Evolutionary conservation across 2,888 invertebrate species (phyloP).

Genomic region (Nomada hirtipes): DNA sequence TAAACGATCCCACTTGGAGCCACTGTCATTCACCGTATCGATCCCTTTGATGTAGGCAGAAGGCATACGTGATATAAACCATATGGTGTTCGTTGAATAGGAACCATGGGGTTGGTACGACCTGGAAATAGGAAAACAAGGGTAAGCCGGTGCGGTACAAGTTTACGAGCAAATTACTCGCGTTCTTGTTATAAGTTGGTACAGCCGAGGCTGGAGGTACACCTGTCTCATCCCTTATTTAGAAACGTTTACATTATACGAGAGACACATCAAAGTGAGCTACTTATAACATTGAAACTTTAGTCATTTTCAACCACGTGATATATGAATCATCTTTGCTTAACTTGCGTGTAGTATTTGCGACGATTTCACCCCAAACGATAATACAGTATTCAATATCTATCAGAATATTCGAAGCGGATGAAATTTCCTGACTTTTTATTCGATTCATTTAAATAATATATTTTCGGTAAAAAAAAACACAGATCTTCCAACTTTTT

Average conservation of each 20-base stretch:
- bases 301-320: no score
- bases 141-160: constrained; percentile 12
- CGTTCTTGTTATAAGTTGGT: constrained; percentile 30
- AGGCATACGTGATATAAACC: constrained; percentile 27
- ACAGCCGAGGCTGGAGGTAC: constrained; percentile 34
- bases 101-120: constrained; percentile 12
- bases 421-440: no score
- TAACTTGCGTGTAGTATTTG: no score
- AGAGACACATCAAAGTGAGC: not conserved
- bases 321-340: not conserved
- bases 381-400: no score
- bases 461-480: no score
- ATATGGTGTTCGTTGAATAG: constrained; percentile 36
- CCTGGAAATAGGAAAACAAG: constrained; percentile 45
- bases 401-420: no score
- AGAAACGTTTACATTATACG: not conserved
- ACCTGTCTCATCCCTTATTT: constrained; percentile 13
- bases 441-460: no score
- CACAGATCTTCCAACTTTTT: no score
- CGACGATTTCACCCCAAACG: no score
- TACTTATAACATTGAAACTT: not conserved
- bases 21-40: constrained; percentile 7
- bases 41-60: constrained; percentile 10
- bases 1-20: not conserved
- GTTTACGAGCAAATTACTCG: constrained; percentile 55